A percentile compares a stretch with the other conserved stretches of the same genome.
phyloP scores from a whole-genome alignment of 2,797 vertebrate genomes.

The Poliocrania exsul region DNA sequence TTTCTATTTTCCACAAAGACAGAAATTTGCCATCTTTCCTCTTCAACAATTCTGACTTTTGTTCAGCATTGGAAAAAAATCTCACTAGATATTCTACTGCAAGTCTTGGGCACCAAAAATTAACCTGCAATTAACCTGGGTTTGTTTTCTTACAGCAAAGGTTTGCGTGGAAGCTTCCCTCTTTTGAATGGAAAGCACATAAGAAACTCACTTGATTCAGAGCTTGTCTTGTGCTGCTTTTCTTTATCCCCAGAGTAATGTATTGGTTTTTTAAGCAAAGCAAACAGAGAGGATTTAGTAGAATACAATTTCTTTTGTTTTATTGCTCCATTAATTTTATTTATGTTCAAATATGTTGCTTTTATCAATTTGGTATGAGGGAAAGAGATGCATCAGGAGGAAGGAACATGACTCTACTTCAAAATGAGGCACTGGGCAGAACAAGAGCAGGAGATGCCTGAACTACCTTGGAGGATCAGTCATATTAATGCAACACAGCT shows the following conservation, averaged over 20 bases:
- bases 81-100: background rate
- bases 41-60: background rate
- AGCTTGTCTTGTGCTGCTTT: background rate
- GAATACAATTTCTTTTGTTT: slow-evolving; percentile 56
- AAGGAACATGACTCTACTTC: background rate
- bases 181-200: background rate
- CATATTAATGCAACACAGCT: slow-evolving; percentile 1
- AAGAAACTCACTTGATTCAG: slow-evolving; percentile 8
- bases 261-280: slow-evolving; percentile 30
- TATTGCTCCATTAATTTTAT: slow-evolving; percentile 59
- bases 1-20: background rate
- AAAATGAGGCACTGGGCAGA: background rate
- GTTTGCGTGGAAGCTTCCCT: background rate
- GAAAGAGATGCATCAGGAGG: background rate
- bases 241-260: background rate
- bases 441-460: background rate
- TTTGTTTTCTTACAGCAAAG: background rate
- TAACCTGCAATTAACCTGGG: background rate
- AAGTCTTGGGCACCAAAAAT: background rate
- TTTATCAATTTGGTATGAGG: slow-evolving; percentile 36
- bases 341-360: slow-evolving; percentile 49
- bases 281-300: slow-evolving; percentile 41
- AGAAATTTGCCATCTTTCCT: background rate
- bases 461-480: background rate
- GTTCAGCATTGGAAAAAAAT: background rate